A percentile compares a stretch with the other conserved stretches of the same genome.
Conservation (phyloP, 2,888 invertebrate species). For the Hoplodrina ambigua region DNA sequence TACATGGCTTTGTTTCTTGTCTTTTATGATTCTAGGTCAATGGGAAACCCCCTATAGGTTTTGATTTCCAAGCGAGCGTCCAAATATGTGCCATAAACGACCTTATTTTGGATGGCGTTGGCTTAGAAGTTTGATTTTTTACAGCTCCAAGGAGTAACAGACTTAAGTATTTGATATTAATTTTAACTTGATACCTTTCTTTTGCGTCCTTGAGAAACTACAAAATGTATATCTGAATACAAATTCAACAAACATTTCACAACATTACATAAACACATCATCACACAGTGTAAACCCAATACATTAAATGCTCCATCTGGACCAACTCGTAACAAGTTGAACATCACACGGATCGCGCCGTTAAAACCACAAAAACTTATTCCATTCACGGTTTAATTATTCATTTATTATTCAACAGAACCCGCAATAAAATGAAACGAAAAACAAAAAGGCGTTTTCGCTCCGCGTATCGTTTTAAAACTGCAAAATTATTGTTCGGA, state of each 20-base stretch:
- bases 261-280: background rate
- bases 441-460: constrained; percentile 48
- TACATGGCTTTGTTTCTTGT: too few relatives aligned
- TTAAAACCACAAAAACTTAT: constrained; percentile 34
- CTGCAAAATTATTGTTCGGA: constrained; percentile 63
- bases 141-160: too few relatives aligned
- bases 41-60: too few relatives aligned
- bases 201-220: too few relatives aligned
- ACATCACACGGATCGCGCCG: constrained; percentile 14
- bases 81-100: too few relatives aligned
- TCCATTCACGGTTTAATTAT: constrained; percentile 49
- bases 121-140: too few relatives aligned
- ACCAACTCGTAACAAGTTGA: constrained; percentile 16
- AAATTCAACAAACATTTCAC: background rate
- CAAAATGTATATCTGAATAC: background rate
- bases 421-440: constrained; percentile 40
- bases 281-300: background rate
- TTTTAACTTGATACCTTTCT: too few relatives aligned
- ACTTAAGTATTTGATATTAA: too few relatives aligned
- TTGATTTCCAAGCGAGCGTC: too few relatives aligned
- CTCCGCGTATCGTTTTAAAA: constrained; percentile 56
- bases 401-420: constrained; percentile 43
- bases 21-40: too few relatives aligned
- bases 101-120: too few relatives aligned
- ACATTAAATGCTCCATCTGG: background rate